These are phyloP conservation scores for Ramphastos sulfuratus DNA, from an alignment of 2,113 vertebrate genomes.

Conservation along the genomic window DNA sequence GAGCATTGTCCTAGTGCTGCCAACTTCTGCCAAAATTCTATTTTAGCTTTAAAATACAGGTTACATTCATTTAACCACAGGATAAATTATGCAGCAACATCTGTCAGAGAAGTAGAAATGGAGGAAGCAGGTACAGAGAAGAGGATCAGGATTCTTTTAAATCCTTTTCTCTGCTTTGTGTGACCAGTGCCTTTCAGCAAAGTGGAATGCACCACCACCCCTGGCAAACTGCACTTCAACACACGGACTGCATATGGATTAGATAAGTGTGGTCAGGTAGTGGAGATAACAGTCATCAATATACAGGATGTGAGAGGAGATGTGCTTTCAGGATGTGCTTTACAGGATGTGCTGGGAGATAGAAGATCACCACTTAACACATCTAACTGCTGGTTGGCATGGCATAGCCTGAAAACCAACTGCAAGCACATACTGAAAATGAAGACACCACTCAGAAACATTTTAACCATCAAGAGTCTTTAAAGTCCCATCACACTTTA, in stretches of 20 bases:
- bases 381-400: background rate
- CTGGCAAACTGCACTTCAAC: background rate
- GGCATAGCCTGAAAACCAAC: background rate
- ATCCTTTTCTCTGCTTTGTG: background rate
- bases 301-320: background rate
- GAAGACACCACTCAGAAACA: background rate
- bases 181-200: background rate
- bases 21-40: background rate
- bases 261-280: background rate
- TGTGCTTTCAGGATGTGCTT: too few species aligned
- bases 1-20: background rate
- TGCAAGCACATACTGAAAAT: background rate
- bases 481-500: background rate
- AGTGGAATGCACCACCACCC: background rate
- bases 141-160: background rate
- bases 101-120: background rate
- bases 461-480: background rate
- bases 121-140: background rate
- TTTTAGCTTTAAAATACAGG: conserved; percentile 2
- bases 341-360: background rate
- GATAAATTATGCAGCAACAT: background rate
- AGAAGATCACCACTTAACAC: background rate
- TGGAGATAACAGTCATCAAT: background rate
- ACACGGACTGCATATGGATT: background rate
- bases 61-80: background rate